These are phyloP conservation scores for Sphaerophoria rueppellii DNA, from an alignment of 2,888 invertebrate species.

Conservation along the genomic window DNA sequence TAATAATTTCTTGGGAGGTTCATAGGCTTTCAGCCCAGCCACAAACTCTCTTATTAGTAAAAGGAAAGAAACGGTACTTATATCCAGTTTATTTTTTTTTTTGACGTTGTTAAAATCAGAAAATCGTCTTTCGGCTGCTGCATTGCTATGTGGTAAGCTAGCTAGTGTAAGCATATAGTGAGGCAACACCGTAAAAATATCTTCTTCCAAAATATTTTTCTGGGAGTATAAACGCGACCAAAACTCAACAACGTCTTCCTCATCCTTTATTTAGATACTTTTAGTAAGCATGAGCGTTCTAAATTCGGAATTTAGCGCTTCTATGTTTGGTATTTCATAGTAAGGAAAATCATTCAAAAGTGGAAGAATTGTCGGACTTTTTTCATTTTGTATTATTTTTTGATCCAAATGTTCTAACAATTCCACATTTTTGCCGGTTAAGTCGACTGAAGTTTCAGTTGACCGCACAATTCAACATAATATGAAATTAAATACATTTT, in stretches of 20 bases:
- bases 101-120: slow-evolving; percentile 26
- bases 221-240: slow-evolving; percentile 29
- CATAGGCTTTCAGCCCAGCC: background rate
- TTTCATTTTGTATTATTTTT: slow-evolving; percentile 15
- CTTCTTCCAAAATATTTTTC: slow-evolving; percentile 31
- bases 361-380: slow-evolving; percentile 10
- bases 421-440: no score
- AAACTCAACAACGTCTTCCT: slow-evolving; percentile 12
- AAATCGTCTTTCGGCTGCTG: slow-evolving; percentile 21
- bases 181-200: slow-evolving; percentile 28
- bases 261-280: slow-evolving; percentile 2
- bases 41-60: slow-evolving; percentile 7
- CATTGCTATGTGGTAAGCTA: slow-evolving; percentile 20
- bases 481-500: no score
- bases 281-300: slow-evolving; percentile 15
- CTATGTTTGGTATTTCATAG: slow-evolving; percentile 6
- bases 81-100: slow-evolving; percentile 28
- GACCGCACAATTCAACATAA: no score
- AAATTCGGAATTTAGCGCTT: slow-evolving; percentile 23
- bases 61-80: slow-evolving; percentile 4
- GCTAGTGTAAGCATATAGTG: slow-evolving; percentile 12
- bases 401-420: no score
- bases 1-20: background rate
- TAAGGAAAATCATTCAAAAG: slow-evolving; percentile 26
- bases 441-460: no score